Percentiles rank a stretch among this genome's conserved stretches.
Conservation (phyloP, 2,797 vertebrate species). For the Darevskia nairensis region DNA sequence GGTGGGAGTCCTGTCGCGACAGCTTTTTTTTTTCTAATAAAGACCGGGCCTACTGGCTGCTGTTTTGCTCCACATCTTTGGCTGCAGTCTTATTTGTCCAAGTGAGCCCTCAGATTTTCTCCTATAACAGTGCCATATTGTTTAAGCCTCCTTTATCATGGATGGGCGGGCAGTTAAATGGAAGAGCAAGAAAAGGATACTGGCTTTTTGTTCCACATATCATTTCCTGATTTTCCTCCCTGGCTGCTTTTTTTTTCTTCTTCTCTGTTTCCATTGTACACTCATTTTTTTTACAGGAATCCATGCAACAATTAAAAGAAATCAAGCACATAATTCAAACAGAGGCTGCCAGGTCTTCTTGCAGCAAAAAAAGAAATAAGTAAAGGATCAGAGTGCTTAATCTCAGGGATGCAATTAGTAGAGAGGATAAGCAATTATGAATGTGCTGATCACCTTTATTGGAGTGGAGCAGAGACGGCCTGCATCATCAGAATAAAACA, state of each 20-base stretch:
- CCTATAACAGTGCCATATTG: no score
- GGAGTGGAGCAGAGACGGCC: neutral
- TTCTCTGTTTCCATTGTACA: neutral
- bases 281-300: neutral
- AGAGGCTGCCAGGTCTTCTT: neutral
- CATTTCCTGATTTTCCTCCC: neutral
- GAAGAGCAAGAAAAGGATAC: neutral
- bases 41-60: no score
- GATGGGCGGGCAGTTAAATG: neutral
- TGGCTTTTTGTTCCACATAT: neutral
- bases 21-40: no score
- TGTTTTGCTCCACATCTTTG: no score
- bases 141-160: neutral
- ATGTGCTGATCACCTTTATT: slow-evolving; percentile 1
- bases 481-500: neutral
- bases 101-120: no score
- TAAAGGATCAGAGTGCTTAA: slow-evolving; percentile 8
- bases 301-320: slow-evolving; percentile 17
- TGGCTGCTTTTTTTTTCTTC: neutral
- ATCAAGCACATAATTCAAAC: neutral
- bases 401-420: neutral
- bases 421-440: neutral
- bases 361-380: neutral
- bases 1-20: no score
- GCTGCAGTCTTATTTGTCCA: no score